A percentile compares a stretch with the other conserved stretches of the same genome.
Evolutionary conservation across 2,888 invertebrate genomes (phyloP).

Genomic region (Hirtodrosophila alboralis): DNA sequence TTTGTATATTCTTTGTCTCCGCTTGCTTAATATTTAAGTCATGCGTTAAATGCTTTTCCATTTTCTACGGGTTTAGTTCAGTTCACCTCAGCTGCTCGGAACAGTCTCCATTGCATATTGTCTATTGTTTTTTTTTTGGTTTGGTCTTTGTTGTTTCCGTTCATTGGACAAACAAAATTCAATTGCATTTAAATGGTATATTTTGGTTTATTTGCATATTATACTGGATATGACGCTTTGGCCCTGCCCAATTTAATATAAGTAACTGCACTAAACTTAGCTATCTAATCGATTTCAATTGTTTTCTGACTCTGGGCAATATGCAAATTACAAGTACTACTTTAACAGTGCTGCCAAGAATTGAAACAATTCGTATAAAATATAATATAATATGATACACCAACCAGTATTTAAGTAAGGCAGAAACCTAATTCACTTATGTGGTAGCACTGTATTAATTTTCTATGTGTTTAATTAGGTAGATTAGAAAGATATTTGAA

Average conservation of each 20-base stretch:
- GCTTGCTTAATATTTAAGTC: constrained; percentile 46
- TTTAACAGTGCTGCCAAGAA: constrained; percentile 23
- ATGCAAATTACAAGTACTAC: constrained; percentile 19
- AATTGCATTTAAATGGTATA: constrained; percentile 61
- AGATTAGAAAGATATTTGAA: constrained; percentile 10
- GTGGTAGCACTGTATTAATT: constrained; percentile 15
- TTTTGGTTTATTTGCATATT: constrained; percentile 52
- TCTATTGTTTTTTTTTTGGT: constrained; percentile 45
- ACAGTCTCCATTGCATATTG: constrained; percentile 10
- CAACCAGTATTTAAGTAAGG: too few relatives aligned
- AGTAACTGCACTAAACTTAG: constrained; percentile 10
- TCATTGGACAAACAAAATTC: constrained; percentile 58
- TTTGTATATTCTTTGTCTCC: constrained; percentile 13
- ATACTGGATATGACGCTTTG: constrained; percentile 19
- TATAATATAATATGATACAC: too few relatives aligned
- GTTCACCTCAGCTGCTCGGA: neutral
- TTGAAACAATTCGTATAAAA: constrained; percentile 10
- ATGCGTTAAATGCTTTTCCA: constrained; percentile 61
- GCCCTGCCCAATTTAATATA: constrained; percentile 27
- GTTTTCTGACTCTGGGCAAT: constrained; percentile 16
- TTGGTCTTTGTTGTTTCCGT: constrained; percentile 41
- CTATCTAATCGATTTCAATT: constrained; percentile 58
- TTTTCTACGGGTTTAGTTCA: constrained; percentile 41
- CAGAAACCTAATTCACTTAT: too few relatives aligned
- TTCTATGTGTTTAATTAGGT: constrained; percentile 22